Conservation (phyloP, 2,888 invertebrate genomes). For the Mythimna lalbum region DNA sequence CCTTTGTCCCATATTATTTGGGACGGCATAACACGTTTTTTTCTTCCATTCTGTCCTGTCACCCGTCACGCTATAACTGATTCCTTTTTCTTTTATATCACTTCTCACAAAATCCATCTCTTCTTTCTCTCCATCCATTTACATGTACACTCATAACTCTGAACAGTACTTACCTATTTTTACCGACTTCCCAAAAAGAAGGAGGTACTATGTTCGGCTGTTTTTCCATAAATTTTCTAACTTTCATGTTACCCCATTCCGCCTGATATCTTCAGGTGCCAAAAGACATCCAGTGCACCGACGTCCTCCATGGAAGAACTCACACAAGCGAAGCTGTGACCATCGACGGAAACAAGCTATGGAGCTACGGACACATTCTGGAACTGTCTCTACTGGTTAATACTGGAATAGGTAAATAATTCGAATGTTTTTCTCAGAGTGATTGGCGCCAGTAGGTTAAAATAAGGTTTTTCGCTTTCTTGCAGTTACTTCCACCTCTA, state of each 20-base stretch:
- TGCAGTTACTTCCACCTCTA: not conserved
- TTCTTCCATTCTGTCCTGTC: too few species aligned
- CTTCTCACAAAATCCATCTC: too few species aligned
- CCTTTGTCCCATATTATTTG: too few species aligned
- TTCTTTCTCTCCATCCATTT: too few species aligned
- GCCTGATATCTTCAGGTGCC: slow-evolving; percentile 73
- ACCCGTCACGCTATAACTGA: too few species aligned
- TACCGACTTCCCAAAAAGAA: too few species aligned
- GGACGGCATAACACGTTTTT: too few species aligned
- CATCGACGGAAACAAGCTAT: slow-evolving; percentile 72
- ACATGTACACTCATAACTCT: too few species aligned
- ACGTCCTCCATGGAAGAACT: slow-evolving; percentile 88
- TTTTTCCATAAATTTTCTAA: too few species aligned
- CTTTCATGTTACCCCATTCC: not conserved
- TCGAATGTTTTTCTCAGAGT: not conserved
- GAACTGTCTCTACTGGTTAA: slow-evolving; percentile 89
- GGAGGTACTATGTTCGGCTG: too few species aligned
- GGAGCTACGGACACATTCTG: slow-evolving; percentile 89
- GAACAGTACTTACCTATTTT: too few species aligned
- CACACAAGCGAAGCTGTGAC: slow-evolving; percentile 83
- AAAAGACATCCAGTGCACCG: slow-evolving; percentile 77
- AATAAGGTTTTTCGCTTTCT: not conserved
- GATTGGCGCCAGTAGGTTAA: not conserved
- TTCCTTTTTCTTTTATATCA: too few species aligned
- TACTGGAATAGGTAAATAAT: slow-evolving; percentile 69